Base-by-base conservation (phyloP, 92 coral and sea anemone genomes). In the Montipora capitata region DNA sequence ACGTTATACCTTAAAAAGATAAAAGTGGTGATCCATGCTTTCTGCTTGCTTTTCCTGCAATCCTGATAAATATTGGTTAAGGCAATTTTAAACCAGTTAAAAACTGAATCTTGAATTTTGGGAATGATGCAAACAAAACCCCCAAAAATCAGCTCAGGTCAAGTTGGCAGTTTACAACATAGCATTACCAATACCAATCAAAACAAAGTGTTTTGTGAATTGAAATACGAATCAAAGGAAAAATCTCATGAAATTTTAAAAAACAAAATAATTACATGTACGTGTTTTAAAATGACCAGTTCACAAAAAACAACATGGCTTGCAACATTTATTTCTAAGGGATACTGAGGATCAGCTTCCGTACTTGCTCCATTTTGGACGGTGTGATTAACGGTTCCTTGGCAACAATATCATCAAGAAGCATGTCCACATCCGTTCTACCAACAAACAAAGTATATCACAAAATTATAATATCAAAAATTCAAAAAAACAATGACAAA, bases 371-470 rank as follows among this genome's bases (percentile, higher is more conserved):
- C 94, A 98, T 83, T 87, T 87, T 96, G 44, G 99, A 94, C 2
- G 99, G 98, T 3, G 98, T 98, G 39, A 98, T 93, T 35, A 98
- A 91, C 12, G 99, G 99, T 88, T 98, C 99, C 63, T 96, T 98
- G 27, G 99, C 94, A 58, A 95, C 91, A 82, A 98, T 98, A 66
- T 98, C 98, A 84, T 98, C 98, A 73, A 98, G 89, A 38, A 98
- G 87, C 27, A 96, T 82, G 83, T 98, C 99, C 48, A 96, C 95
- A 84, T 98, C 98, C 72, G 99, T 88, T 62, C 99, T 98, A 63
- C 51, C 74, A 40, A 92, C 38, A 69, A 76, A 2, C 52, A 39
- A 9, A 2, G 49, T 48, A 7, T 15, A n/a, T 5, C 10, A 5
- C 11, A 9, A 10, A 10, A 5, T 40, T 66, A 27, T 27, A 27